These are phyloP conservation scores for Belonocnema kinseyi DNA, from an alignment of 1,140 invertebrate genomes.

Conservation along the genomic window DNA sequence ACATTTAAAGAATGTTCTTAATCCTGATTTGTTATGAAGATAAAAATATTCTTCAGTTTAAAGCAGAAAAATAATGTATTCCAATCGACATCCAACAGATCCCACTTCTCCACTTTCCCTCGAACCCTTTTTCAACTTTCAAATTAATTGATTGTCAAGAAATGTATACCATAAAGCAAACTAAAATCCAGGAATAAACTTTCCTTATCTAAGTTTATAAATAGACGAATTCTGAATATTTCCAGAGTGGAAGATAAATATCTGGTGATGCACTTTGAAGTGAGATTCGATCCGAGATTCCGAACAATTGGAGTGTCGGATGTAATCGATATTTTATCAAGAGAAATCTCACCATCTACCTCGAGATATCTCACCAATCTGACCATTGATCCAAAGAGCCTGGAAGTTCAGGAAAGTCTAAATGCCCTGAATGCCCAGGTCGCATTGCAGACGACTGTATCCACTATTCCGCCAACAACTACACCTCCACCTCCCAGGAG, in stretches of 20 bases:
- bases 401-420: conserved; percentile 81
- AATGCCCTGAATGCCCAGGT: conserved; percentile 75
- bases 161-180: too few relatives aligned
- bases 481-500: conserved; percentile 78
- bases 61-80: too few relatives aligned
- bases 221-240: conserved; percentile 33
- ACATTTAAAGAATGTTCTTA: too few relatives aligned
- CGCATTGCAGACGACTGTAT: conserved; percentile 76
- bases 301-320: conserved; percentile 75
- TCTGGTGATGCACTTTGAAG: conserved; percentile 84
- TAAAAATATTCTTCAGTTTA: too few relatives aligned
- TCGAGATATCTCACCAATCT: conserved; percentile 79
- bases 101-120: too few relatives aligned
- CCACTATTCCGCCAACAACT: conserved; percentile 76
- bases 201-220: background rate
- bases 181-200: too few relatives aligned
- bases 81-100: too few relatives aligned
- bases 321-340: conserved; percentile 77
- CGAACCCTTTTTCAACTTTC: too few relatives aligned
- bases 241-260: conserved; percentile 80
- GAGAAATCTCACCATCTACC: conserved; percentile 75
- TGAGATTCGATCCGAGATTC: conserved; percentile 81
- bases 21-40: too few relatives aligned
- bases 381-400: conserved; percentile 80
- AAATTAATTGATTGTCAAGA: too few relatives aligned